Percentiles rank a stretch among this genome's conserved stretches.
phyloP scores from a whole-genome alignment of 2,888 invertebrate species.

The Catocala sponsa region DNA sequence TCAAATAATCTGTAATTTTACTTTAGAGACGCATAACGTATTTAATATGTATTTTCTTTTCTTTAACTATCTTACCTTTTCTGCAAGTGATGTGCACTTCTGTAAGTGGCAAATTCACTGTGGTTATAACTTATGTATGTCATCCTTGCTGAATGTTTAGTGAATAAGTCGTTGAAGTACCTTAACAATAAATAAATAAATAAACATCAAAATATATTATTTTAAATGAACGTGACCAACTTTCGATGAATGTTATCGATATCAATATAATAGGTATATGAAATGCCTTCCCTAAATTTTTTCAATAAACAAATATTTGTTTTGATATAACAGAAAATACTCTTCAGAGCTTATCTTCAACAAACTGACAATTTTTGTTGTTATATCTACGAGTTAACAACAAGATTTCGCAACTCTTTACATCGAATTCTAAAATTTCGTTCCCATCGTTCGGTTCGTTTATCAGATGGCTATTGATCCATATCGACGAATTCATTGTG shows the following conservation, averaged over 20 bases:
- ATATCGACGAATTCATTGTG: constrained; percentile 64
- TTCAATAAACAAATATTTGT: constrained; percentile 59
- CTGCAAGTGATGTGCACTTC: too few relatives aligned
- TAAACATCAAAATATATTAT: constrained; percentile 50
- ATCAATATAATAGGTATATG: constrained; percentile 44
- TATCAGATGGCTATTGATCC: constrained; percentile 68
- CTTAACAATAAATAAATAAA: too few relatives aligned
- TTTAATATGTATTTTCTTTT: too few relatives aligned
- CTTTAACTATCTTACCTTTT: too few relatives aligned
- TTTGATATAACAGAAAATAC: constrained; percentile 47
- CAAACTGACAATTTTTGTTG: constrained; percentile 55
- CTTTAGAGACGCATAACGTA: too few relatives aligned
- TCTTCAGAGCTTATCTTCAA: constrained; percentile 47
- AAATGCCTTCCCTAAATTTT: constrained; percentile 51
- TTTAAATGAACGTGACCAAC: constrained; percentile 45
- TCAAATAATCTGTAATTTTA: too few relatives aligned
- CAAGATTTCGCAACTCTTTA: constrained; percentile 64
- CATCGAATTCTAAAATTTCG: constrained; percentile 56
- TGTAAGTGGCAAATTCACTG: too few relatives aligned
- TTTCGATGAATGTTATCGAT: constrained; percentile 51
- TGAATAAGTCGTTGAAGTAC: too few relatives aligned
- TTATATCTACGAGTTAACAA: constrained; percentile 52
- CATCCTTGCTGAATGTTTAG: too few relatives aligned
- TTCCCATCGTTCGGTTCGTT: constrained; percentile 63
- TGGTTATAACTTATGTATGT: too few relatives aligned